These are phyloP conservation scores for Steatornis caripensis DNA, from an alignment of 2,113 vertebrate genomes.

Conservation along the genomic window DNA sequence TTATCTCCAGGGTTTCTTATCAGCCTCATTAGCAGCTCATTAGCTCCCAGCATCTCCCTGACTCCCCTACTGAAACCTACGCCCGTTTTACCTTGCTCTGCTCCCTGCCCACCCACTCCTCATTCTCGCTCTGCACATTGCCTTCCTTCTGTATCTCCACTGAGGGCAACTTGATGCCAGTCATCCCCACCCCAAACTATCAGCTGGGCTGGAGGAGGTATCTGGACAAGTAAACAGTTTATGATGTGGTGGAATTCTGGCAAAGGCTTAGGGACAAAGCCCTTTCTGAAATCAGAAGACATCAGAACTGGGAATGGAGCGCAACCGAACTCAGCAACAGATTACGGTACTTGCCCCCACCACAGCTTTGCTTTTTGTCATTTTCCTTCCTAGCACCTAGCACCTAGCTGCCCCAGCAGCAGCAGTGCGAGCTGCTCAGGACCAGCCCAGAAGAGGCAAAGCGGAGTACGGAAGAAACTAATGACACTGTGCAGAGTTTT, in stretches of 20 bases:
- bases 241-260: background rate
- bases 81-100: background rate
- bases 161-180: background rate
- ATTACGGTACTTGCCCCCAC: background rate
- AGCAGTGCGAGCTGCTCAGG: background rate
- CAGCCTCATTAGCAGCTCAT: background rate
- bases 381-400: background rate
- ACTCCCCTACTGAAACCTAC: rapidly evolving
- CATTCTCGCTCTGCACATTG: background rate
- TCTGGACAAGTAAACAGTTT: background rate
- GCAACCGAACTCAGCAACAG: background rate
- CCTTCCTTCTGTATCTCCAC: background rate
- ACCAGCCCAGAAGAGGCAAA: background rate
- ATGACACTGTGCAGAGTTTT: background rate
- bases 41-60: background rate
- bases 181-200: background rate
- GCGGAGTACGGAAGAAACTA: rapidly evolving
- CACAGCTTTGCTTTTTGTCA: rapidly evolving
- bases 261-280: background rate
- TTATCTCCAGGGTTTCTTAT: background rate
- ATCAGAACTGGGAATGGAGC: background rate
- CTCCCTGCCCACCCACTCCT: background rate
- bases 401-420: background rate
- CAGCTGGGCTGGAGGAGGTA: background rate
- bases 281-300: background rate